Percentiles rank a stretch among this genome's conserved stretches.
Conservation (phyloP, 30 jellyfish, hydroid and myxozoan species). For the Cassiopea xamachana region DNA sequence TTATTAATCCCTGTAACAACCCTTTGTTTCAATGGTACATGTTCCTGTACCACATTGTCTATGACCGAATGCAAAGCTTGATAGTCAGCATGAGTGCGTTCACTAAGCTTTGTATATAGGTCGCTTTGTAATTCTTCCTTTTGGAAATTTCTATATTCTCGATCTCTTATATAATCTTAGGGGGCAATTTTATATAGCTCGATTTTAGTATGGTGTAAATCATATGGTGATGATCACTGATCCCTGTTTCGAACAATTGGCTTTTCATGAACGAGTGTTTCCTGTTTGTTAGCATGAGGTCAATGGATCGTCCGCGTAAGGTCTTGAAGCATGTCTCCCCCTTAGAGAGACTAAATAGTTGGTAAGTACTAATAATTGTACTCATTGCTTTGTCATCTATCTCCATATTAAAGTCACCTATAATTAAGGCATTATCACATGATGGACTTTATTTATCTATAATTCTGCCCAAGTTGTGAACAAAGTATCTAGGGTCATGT, state of each 20-base stretch:
- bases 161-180: too few relatives aligned
- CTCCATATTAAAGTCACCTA: not conserved
- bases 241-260: not conserved
- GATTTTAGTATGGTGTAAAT: not conserved
- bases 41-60: too few relatives aligned
- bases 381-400: not conserved
- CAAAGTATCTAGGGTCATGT: not conserved
- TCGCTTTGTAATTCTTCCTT: too few relatives aligned
- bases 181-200: not conserved
- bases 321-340: not conserved
- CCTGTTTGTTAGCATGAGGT: not conserved
- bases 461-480: not conserved
- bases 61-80: too few relatives aligned
- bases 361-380: not conserved
- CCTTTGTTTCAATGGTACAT: too few relatives aligned
- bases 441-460: not conserved
- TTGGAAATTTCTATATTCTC: too few relatives aligned
- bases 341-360: not conserved
- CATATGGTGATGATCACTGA: too few relatives aligned
- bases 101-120: too few relatives aligned
- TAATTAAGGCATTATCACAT: not conserved
- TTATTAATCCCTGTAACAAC: too few relatives aligned
- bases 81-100: too few relatives aligned
- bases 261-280: not conserved
- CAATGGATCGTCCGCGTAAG: not conserved